A percentile compares a stretch with the other conserved stretches of the same genome.
These are phyloP conservation scores for Scleropages formosus DNA, from an alignment of 2,797 vertebrate species.

Conservation along the genomic window DNA sequence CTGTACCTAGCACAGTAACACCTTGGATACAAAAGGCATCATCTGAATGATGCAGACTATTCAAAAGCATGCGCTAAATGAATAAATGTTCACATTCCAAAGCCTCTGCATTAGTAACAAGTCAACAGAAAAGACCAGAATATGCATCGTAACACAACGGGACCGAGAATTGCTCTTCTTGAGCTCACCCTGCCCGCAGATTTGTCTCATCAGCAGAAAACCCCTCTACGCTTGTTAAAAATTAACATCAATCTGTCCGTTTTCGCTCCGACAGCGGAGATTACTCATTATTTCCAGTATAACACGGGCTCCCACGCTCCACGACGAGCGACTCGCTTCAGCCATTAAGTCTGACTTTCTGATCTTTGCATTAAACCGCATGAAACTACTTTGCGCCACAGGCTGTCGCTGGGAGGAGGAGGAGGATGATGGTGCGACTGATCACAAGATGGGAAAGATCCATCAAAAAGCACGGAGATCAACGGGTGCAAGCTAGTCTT, in stretches of 20 bases:
- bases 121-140: too few species aligned
- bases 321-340: conserved; percentile 9
- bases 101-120: too few species aligned
- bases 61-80: too few species aligned
- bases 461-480: too few species aligned
- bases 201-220: conserved; percentile 74
- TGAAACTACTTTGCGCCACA: neutral
- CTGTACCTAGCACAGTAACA: too few species aligned
- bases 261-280: conserved; percentile 30
- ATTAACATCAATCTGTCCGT: conserved; percentile 66
- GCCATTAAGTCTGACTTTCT: neutral
- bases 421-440: too few species aligned
- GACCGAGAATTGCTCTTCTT: neutral
- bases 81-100: too few species aligned
- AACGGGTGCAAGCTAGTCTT: neutral
- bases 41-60: too few species aligned
- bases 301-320: neutral
- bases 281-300: conserved; percentile 48
- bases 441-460: conserved; percentile 14
- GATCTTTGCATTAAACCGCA: conserved; percentile 6
- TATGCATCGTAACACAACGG: neutral
- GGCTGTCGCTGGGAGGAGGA: neutral
- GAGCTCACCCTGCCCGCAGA: conserved; percentile 46
- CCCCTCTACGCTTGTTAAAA: conserved; percentile 63
- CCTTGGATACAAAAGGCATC: too few species aligned